Conservation (phyloP, 1,140 invertebrate species). For the Cecropterus lyciades region DNA sequence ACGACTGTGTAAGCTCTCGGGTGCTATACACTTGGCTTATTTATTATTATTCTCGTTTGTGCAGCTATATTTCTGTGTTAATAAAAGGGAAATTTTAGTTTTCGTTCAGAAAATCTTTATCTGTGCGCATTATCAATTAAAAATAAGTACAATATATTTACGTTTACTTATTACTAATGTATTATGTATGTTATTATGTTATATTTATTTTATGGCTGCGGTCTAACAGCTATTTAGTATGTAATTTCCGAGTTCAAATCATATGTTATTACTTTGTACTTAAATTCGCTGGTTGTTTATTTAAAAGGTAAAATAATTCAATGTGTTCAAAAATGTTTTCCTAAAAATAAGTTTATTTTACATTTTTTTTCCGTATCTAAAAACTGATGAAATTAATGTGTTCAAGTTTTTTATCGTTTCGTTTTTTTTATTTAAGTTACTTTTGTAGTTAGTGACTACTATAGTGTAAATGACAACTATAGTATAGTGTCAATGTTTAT, state of each 20-base stretch:
- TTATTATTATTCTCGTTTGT: background rate
- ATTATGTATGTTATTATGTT: conserved; percentile 16
- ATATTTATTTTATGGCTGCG: conserved; percentile 32
- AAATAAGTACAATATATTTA: conserved; percentile 19
- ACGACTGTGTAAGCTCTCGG: conserved; percentile 13
- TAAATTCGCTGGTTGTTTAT: too few relatives aligned
- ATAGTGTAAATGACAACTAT: too few relatives aligned
- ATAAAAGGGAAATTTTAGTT: background rate
- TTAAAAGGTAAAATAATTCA: background rate
- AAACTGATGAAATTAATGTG: background rate
- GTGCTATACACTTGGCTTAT: conserved; percentile 13
- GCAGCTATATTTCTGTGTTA: conserved; percentile 9
- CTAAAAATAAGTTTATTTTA: too few relatives aligned
- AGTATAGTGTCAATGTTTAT: too few relatives aligned
- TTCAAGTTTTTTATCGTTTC: background rate
- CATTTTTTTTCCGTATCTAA: background rate
- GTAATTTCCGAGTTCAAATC: too few relatives aligned
- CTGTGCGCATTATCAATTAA: conserved; percentile 11
- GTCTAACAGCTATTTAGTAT: conserved; percentile 21
- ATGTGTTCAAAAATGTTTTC: conserved; percentile 10
- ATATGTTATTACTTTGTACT: too few relatives aligned
- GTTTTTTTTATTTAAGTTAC: background rate
- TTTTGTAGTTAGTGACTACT: background rate
- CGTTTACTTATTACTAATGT: background rate
- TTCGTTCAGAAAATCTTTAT: background rate